These are phyloP conservation scores for Castor canadensis DNA, from an alignment of 2,113 vertebrate genomes.

Conservation along the genomic window DNA sequence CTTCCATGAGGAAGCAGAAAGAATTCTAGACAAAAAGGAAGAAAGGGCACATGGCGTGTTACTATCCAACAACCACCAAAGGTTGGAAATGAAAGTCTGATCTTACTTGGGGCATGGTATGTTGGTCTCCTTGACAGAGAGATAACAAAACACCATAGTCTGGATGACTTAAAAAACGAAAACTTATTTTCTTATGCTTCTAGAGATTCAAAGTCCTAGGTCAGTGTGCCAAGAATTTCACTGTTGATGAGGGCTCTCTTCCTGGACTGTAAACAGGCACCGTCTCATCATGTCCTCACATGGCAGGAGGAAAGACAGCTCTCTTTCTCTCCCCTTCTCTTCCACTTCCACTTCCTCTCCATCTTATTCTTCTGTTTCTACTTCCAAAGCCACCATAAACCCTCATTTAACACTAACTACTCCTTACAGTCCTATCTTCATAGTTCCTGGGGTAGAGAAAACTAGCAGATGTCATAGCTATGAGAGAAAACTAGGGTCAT, in stretches of 20 bases:
- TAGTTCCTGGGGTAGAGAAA: neutral
- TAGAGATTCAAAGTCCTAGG: neutral
- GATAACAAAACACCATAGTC: neutral
- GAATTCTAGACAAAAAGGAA: neutral
- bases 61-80: neutral
- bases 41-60: rapidly evolving
- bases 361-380: neutral
- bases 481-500: neutral
- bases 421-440: neutral
- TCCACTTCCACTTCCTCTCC: too few species aligned
- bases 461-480: neutral
- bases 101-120: neutral
- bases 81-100: neutral
- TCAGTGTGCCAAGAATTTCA: neutral
- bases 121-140: neutral
- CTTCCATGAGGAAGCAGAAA: neutral
- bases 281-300: neutral
- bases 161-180: neutral
- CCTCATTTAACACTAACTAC: neutral
- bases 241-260: neutral
- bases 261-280: neutral
- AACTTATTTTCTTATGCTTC: neutral
- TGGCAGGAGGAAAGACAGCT: neutral
- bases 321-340: neutral
- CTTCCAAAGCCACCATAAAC: neutral